Conservation (phyloP, 2,113 vertebrate genomes). For the Toxostoma redivivum region DNA sequence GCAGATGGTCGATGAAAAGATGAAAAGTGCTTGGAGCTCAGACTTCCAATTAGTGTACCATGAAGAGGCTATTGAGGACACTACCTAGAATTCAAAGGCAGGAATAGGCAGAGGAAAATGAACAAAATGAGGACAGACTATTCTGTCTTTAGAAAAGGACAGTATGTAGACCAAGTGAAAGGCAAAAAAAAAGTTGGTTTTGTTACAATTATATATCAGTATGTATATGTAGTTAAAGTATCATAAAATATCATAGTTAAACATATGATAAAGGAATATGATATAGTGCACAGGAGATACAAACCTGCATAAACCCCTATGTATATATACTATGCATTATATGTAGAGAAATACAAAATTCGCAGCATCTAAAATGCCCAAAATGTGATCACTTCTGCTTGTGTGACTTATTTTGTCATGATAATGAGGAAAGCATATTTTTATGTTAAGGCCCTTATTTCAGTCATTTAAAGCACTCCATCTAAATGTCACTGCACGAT, state of each 20-base stretch:
- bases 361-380: not conserved
- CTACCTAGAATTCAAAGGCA: not conserved
- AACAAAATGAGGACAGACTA: not conserved
- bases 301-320: not conserved
- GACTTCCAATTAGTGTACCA: not conserved
- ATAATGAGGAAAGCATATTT: not conserved
- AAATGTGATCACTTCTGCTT: not conserved
- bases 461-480: not conserved
- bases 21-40: not conserved
- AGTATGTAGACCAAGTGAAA: not conserved
- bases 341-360: not conserved
- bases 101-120: not conserved
- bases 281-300: not conserved
- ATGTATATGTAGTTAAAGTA: not conserved
- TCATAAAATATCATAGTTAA: not conserved
- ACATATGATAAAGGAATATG: not conserved
- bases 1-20: not conserved
- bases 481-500: not conserved
- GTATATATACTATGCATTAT: not conserved
- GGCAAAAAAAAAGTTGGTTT: fast-evolving
- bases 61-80: not conserved
- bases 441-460: not conserved
- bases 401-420: not conserved
- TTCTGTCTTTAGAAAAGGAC: not conserved
- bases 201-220: not conserved